A percentile compares a stretch with the other conserved stretches of the same genome.
Evolutionary conservation across 2,888 invertebrate genomes (phyloP).

Genomic region (Campoletis raptor): DNA sequence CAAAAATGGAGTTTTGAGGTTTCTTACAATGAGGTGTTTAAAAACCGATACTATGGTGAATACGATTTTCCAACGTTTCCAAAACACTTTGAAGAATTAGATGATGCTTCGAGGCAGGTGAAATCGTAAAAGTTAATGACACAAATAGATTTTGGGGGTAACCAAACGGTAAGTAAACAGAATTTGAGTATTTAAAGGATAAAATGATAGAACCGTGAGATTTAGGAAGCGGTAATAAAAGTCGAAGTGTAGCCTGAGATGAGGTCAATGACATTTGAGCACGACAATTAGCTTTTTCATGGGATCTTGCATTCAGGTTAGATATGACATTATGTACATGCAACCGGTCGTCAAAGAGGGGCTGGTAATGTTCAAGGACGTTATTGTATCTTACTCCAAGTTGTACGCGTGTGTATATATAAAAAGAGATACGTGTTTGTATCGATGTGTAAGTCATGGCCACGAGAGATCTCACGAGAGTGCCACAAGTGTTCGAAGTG

Average conservation of each 20-base stretch:
- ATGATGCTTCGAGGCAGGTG: too few relatives aligned
- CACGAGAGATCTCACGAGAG: conserved; percentile 60
- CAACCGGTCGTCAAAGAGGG: conserved; percentile 47
- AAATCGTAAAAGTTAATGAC: not conserved
- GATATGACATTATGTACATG: conserved; percentile 46
- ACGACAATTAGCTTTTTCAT: conserved; percentile 58
- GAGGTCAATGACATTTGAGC: conserved; percentile 36
- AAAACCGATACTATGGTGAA: too few relatives aligned
- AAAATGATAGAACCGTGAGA: not conserved
- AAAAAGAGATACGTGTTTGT: not conserved
- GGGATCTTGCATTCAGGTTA: conserved; percentile 25
- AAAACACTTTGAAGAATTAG: too few relatives aligned
- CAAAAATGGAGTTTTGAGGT: too few relatives aligned
- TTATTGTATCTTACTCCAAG: conserved; percentile 57
- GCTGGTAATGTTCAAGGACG: conserved; percentile 61
- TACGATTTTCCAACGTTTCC: too few relatives aligned
- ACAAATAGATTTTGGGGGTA: not conserved
- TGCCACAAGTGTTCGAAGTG: conserved; percentile 42
- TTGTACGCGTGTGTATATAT: not conserved
- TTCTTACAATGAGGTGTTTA: too few relatives aligned
- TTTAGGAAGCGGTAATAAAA: conserved; percentile 5
- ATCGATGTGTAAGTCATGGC: conserved; percentile 33
- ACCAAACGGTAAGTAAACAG: not conserved
- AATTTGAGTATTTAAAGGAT: not conserved
- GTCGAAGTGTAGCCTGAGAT: not conserved